These are phyloP conservation scores for Suricata suricatta DNA, from an alignment of 2,113 vertebrate genomes.

Conservation along the genomic window DNA sequence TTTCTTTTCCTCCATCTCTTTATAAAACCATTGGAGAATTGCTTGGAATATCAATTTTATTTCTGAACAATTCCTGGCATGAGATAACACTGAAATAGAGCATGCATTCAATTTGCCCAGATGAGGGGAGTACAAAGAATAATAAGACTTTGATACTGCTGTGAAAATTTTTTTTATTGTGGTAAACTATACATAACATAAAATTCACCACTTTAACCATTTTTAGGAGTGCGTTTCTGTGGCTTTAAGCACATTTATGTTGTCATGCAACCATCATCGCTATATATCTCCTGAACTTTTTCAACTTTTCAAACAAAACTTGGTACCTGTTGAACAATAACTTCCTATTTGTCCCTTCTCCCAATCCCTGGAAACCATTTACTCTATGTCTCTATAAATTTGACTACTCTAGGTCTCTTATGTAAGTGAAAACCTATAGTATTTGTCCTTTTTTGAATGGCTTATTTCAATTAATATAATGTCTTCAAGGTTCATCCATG, in stretches of 20 bases:
- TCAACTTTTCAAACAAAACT: neutral
- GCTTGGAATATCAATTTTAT: slow-evolving; percentile 55
- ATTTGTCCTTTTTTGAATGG: neutral
- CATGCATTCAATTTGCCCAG: slow-evolving; percentile 24
- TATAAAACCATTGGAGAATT: slow-evolving; percentile 55
- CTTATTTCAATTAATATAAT: neutral
- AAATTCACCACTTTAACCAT: neutral
- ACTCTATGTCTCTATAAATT: neutral
- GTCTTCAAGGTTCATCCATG: neutral
- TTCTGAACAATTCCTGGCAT: slow-evolving; percentile 66
- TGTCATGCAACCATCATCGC: neutral
- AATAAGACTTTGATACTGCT: slow-evolving; percentile 10
- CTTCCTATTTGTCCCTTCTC: neutral
- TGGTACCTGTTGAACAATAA: neutral
- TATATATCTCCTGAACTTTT: neutral
- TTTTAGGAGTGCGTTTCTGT: neutral
- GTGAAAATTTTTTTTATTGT: slow-evolving; percentile 39
- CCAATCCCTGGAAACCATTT: neutral
- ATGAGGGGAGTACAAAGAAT: slow-evolving; percentile 37
- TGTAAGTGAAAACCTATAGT: neutral
- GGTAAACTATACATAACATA: neutral
- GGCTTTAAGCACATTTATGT: neutral
- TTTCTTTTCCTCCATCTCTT: slow-evolving; percentile 49
- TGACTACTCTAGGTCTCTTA: neutral
- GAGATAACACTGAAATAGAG: slow-evolving; percentile 26